phyloP scores from a whole-genome alignment of 2,888 invertebrate species.

The Netelia fuscicornis region DNA sequence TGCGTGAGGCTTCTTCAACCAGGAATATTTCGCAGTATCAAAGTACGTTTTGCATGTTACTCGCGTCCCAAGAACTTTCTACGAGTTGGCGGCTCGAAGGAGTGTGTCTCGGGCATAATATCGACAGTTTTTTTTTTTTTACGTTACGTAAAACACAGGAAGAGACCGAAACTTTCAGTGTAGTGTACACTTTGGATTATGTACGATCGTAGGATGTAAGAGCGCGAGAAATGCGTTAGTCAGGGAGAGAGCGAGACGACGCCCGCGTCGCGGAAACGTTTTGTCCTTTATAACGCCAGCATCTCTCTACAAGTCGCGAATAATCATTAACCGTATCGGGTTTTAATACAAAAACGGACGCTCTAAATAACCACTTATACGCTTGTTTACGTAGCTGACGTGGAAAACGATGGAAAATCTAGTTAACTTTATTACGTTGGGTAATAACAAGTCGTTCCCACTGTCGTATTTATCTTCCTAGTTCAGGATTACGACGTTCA shows the following conservation, averaged over 20 bases:
- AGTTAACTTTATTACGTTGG: too few relatives aligned
- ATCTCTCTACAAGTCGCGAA: conserved; percentile 7
- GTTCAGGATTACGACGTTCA: too few relatives aligned
- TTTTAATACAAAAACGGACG: conserved; percentile 28
- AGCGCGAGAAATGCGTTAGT: background rate
- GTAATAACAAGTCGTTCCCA: too few relatives aligned
- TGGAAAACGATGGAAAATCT: background rate
- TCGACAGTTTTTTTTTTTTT: conserved; percentile 6
- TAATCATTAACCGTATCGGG: conserved; percentile 27
- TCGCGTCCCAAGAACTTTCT: conserved; percentile 61
- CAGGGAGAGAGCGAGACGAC: background rate
- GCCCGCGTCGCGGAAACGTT: conserved; percentile 36
- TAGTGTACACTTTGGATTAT: conserved; percentile 6
- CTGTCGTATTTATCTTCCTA: too few relatives aligned
- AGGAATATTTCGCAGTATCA: conserved; percentile 7
- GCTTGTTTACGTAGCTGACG: background rate
- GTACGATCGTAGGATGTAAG: conserved; percentile 1
- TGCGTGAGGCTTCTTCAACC: too few relatives aligned
- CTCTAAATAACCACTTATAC: background rate
- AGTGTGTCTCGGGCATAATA: conserved; percentile 41
- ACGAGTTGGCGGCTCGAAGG: conserved; percentile 34
- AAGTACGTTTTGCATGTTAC: conserved; percentile 48
- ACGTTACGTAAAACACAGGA: conserved; percentile 60
- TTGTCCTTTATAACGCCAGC: conserved; percentile 2
- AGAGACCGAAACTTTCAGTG: conserved; percentile 50